Evolutionary conservation across 2,113 vertebrate species (phyloP).

Genomic region (Nipponia nippon): DNA sequence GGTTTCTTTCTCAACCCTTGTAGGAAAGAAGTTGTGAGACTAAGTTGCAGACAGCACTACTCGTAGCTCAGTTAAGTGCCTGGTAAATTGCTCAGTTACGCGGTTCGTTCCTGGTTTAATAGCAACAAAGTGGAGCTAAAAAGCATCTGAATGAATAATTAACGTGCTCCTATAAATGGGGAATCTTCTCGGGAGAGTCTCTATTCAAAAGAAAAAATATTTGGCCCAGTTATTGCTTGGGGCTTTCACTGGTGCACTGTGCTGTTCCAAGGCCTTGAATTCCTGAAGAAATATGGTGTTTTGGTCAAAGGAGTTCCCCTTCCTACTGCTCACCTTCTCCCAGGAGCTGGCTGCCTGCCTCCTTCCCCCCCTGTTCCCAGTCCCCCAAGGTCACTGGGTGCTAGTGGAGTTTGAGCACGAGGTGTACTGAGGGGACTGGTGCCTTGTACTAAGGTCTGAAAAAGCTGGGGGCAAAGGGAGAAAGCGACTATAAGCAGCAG

Average conservation of each 20-base stretch:
- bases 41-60: not conserved
- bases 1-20: not conserved
- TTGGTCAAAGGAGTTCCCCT: rapidly evolving
- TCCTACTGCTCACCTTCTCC: not conserved
- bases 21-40: not conserved
- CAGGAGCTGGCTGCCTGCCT: not conserved
- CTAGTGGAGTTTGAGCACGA: not conserved
- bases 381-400: rapidly evolving
- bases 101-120: not conserved
- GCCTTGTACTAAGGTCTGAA: not conserved
- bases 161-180: not conserved
- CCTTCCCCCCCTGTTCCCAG: not conserved
- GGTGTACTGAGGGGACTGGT: not conserved
- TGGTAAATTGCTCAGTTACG: not conserved
- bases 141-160: slow-evolving; percentile 1
- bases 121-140: not conserved
- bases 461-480: not conserved
- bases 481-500: rapidly evolving
- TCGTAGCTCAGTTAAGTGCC: not conserved
- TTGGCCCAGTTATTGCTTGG: not conserved
- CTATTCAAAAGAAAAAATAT: not conserved
- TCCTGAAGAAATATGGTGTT: not conserved
- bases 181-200: not conserved
- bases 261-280: not conserved
- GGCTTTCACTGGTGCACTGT: not conserved